These are phyloP conservation scores for Tragelaphus scriptus DNA, from an alignment of 2,113 vertebrate species.

Conservation along the genomic window DNA sequence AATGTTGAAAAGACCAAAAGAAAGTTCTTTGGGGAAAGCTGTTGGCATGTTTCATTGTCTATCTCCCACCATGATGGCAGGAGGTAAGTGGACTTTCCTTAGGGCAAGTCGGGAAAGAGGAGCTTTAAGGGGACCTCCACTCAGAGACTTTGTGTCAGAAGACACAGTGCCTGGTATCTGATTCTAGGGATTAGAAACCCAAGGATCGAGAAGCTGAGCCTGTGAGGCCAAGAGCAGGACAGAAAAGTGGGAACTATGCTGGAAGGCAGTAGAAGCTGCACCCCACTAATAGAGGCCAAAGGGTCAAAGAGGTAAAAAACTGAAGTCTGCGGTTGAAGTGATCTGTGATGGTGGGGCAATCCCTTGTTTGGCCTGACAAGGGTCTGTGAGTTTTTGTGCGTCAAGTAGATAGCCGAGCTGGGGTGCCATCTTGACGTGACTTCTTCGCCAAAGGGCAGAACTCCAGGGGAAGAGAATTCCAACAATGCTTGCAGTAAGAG, in stretches of 20 bases:
- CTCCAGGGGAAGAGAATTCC: not conserved
- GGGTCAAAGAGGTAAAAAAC: not conserved
- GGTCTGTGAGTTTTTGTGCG: not conserved
- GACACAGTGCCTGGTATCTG: not conserved
- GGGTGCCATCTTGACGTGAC: not conserved
- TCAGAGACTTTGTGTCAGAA: not conserved
- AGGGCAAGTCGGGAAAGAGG: not conserved
- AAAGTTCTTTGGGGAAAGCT: not conserved
- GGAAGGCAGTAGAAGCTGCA: not conserved
- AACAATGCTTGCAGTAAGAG: not conserved
- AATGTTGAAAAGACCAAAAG: not conserved
- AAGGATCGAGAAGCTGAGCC: not conserved
- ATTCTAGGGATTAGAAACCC: not conserved
- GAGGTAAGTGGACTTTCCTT: not conserved
- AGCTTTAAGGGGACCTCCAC: not conserved
- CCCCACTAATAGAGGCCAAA: not conserved
- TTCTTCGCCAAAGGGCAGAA: not conserved
- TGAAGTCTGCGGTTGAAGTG: not conserved
- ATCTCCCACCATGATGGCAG: fast-evolving
- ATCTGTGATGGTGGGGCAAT: not conserved
- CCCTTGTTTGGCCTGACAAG: not conserved
- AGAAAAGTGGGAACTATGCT: not conserved
- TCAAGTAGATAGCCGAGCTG: too few relatives aligned
- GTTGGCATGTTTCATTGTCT: not conserved
- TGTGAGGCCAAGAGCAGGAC: not conserved